These are phyloP conservation scores for Scaptomyza pallida DNA, from an alignment of 1,140 invertebrate genomes.

Conservation along the genomic window DNA sequence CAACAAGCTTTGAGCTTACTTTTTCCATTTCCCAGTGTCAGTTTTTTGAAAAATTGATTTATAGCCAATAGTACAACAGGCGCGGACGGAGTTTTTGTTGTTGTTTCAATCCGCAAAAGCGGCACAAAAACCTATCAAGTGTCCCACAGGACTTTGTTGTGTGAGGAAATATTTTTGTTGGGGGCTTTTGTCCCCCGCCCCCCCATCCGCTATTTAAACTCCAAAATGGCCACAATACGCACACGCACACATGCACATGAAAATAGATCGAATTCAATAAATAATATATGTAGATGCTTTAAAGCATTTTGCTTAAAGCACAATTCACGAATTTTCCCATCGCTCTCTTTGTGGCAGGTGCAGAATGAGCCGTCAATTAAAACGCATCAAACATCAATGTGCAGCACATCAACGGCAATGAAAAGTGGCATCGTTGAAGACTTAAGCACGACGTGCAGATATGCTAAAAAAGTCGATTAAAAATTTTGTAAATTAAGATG, in stretches of 20 bases:
- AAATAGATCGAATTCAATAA: constrained; percentile 56
- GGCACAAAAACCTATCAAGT: constrained; percentile 74
- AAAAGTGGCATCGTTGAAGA: neutral
- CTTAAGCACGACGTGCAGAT: neutral
- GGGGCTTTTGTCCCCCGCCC: no score
- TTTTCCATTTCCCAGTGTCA: constrained; percentile 82
- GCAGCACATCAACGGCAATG: neutral
- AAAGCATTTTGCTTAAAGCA: constrained; percentile 31
- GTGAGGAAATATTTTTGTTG: constrained; percentile 61
- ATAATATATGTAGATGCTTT: neutral
- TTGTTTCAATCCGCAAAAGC: constrained; percentile 29
- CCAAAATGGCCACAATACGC: constrained; percentile 60
- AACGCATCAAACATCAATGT: constrained; percentile 22
- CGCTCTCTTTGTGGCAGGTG: constrained; percentile 14
- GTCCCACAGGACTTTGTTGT: constrained; percentile 41
- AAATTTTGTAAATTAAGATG: no score
- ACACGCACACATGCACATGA: constrained; percentile 47
- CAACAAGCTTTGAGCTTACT: constrained; percentile 74
- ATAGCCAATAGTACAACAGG: constrained; percentile 69
- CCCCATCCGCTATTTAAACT: constrained; percentile 46
- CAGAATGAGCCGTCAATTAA: constrained; percentile 76
- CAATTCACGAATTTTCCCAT: neutral
- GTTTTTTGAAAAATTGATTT: constrained; percentile 82
- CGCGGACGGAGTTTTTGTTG: constrained; percentile 21
- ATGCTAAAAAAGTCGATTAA: constrained; percentile 6